These are phyloP conservation scores for Anthoscopus minutus DNA, from an alignment of 2,113 vertebrate genomes.

Conservation along the genomic window DNA sequence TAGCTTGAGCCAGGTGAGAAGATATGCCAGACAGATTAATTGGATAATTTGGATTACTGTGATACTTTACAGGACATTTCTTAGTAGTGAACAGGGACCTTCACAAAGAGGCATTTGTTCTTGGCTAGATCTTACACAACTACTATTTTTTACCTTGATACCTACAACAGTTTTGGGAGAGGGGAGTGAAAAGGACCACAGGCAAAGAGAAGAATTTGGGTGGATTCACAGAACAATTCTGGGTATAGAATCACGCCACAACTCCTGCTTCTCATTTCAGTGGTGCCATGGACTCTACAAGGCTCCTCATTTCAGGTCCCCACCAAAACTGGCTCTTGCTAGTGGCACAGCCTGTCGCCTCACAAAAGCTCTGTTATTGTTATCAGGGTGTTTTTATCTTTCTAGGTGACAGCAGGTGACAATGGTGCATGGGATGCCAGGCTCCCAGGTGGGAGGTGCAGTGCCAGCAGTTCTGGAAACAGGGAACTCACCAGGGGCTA, in stretches of 20 bases:
- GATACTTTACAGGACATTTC: not conserved
- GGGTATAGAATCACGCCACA: not conserved
- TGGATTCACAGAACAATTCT: not conserved
- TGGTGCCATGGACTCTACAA: not conserved
- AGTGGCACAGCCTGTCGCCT: not conserved
- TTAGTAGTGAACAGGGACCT: not conserved
- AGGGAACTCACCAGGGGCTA: not conserved
- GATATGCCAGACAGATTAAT: not conserved
- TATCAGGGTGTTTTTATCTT: not conserved
- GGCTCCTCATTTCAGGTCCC: not conserved
- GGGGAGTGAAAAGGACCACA: not conserved
- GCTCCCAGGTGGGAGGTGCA: not conserved
- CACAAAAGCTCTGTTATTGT: not conserved
- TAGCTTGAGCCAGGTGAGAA: not conserved
- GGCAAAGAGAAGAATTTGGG: not conserved
- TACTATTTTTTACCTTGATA: not conserved
- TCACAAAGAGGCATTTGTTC: not conserved
- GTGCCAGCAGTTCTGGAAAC: not conserved
- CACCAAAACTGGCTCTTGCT: not conserved
- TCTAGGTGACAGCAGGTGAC: not conserved
- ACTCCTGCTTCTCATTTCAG: not conserved
- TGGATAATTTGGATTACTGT: not conserved
- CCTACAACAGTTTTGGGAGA: not conserved
- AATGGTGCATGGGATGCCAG: fast-evolving
- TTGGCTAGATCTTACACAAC: not conserved